A percentile compares a stretch with the other conserved stretches of the same genome.
Conservation (phyloP, 2,113 vertebrate genomes). For the Ammodramus savannarum region DNA sequence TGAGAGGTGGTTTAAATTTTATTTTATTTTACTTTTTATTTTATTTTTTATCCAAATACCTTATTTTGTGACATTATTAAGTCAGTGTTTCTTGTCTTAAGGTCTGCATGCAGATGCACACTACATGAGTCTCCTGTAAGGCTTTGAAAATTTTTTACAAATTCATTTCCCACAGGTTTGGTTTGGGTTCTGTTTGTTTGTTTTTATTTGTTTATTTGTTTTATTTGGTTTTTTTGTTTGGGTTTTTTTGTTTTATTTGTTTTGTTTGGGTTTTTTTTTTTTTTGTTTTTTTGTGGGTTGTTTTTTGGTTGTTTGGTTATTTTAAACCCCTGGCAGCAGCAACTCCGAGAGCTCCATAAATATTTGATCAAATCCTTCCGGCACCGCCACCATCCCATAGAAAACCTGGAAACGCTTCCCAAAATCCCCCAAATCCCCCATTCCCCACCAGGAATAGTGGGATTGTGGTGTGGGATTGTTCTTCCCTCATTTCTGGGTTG, state of each 20-base stretch:
- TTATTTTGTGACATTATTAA: too few species aligned
- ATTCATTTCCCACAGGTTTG: too few species aligned
- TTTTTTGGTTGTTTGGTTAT: not conserved
- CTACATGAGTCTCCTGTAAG: too few species aligned
- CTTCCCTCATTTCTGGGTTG: not conserved
- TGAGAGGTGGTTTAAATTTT: too few species aligned
- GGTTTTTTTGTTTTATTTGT: too few species aligned
- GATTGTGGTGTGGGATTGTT: fast-evolving
- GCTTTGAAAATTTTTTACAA: too few species aligned
- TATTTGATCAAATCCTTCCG: not conserved
- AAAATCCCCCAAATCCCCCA: not conserved
- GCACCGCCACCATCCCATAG: not conserved
- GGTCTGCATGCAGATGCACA: too few species aligned
- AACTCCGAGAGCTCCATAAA: not conserved
- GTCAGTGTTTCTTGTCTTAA: too few species aligned
- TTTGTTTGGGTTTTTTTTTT: not conserved
- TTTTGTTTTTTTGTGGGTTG: too few species aligned
- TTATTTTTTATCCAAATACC: not conserved
- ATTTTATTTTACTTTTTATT: not conserved
- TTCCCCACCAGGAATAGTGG: fast-evolving
- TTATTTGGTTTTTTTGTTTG: not conserved
- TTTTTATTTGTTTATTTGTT: too few species aligned
- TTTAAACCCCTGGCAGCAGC: not conserved
- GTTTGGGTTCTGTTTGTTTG: too few species aligned
- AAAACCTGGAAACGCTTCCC: not conserved